Evolutionary conservation across 2,113 vertebrate genomes (phyloP).

Genomic region (Tychaedon coryphoeus): DNA sequence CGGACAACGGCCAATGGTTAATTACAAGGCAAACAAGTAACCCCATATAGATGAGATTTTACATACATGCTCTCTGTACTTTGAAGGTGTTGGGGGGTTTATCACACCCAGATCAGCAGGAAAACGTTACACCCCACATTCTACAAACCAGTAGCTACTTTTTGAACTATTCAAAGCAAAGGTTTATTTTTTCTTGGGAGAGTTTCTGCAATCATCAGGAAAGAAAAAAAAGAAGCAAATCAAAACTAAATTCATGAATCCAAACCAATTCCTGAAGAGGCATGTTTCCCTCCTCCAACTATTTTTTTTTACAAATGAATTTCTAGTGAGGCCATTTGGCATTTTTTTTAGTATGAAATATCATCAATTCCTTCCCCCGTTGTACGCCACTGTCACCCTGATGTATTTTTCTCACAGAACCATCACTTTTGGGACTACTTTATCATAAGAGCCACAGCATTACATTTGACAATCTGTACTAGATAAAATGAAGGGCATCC

Average conservation of each 20-base stretch:
- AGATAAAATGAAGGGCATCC: conserved; percentile 51
- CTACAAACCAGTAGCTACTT: neutral
- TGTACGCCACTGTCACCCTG: neutral
- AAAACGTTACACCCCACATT: neutral
- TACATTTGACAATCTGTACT: conserved; percentile 36
- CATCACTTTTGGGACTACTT: conserved; percentile 42
- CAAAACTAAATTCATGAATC: conserved; percentile 10
- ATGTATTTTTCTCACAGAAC: conserved; percentile 37
- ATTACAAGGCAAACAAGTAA: neutral
- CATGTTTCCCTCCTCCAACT: neutral
- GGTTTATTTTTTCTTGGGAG: neutral
- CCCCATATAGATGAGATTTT: neutral
- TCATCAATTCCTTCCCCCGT: conserved; percentile 8
- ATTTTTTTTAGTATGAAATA: conserved; percentile 36
- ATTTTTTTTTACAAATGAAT: neutral
- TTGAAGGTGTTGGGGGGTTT: neutral
- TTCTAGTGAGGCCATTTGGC: conserved; percentile 10
- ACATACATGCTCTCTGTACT: neutral
- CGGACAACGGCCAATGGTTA: neutral
- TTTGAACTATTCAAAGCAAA: neutral
- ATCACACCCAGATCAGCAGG: neutral
- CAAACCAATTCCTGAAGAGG: conserved; percentile 14
- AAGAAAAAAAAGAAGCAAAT: neutral
- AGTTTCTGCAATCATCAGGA: neutral
- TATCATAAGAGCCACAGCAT: conserved; percentile 21